phyloP scores from a whole-genome alignment of 1,140 invertebrate genomes.

The Drosophila arawakana region DNA sequence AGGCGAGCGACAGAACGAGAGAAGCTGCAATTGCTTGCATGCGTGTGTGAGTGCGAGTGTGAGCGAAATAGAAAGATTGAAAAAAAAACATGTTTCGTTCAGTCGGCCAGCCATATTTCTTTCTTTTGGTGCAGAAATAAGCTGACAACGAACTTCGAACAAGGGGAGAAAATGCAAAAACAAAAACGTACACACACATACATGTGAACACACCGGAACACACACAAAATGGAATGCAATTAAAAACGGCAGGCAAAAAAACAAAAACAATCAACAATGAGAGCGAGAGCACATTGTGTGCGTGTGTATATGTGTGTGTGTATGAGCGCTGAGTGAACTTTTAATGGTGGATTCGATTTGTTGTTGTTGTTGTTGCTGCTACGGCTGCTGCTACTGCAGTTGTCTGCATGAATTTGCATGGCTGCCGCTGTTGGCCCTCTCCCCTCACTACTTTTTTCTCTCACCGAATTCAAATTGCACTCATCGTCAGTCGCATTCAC shows the following conservation, averaged over 20 bases:
- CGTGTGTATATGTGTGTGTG: not conserved
- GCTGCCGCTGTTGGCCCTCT: slow-evolving; percentile 41
- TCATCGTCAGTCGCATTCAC: slow-evolving; percentile 31
- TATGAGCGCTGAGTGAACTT: slow-evolving; percentile 48
- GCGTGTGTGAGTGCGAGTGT: slow-evolving; percentile 14
- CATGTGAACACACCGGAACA: slow-evolving; percentile 8
- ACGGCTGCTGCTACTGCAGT: slow-evolving; percentile 31
- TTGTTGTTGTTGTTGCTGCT: slow-evolving; percentile 42
- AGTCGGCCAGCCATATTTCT: slow-evolving; percentile 62
- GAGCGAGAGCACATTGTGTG: slow-evolving; percentile 21
- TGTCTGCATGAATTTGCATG: slow-evolving; percentile 70
- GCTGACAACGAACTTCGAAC: slow-evolving; percentile 29
- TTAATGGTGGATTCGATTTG: slow-evolving; percentile 79
- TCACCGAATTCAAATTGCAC: slow-evolving; percentile 33
- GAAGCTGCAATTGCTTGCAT: not conserved
- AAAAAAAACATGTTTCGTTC: slow-evolving; percentile 55
- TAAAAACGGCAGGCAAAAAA: slow-evolving; percentile 80
- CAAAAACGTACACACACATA: slow-evolving; percentile 21
- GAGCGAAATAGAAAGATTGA: not conserved
- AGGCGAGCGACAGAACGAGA: not conserved
- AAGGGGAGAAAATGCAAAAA: slow-evolving; percentile 32
- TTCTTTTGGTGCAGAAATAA: slow-evolving; percentile 53
- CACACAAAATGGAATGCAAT: slow-evolving; percentile 78
- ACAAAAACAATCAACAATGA: slow-evolving; percentile 47
- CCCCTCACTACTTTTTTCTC: not conserved